Base-by-base conservation (phyloP, 2,888 invertebrate genomes). In the Lycaena phlaeas region DNA sequence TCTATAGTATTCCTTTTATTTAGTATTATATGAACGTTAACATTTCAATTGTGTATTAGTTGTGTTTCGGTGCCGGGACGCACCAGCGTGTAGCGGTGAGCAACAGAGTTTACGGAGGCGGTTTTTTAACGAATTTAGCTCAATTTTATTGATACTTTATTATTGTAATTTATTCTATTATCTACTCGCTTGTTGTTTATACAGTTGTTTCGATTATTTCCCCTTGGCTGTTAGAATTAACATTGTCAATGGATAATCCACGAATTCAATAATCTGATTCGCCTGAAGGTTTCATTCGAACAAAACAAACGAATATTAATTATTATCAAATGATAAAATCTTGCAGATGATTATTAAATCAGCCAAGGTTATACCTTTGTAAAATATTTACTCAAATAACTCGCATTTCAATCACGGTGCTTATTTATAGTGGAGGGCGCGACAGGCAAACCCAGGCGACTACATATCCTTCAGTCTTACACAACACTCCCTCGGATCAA, bases 101-200 rank as follows among this genome's bases (percentile, higher is more conserved):
- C 49, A 47, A 50, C 42, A 49, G 49, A 52, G 56, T 47, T 54
- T 49, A 43, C 47, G 42, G 53, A 45, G 56, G 59, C 54, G 61
- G 56, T 59, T 67, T 22, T 63, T 56, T 67, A 61, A 64, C 57
- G 68, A 62, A 61, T 67, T 67, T 81, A 81, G 81, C 81, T 81
- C 81, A 81, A 81, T 81, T 81, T 74, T 77, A 81, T 73, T 72
- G 66, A 69, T 71, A 73, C 68, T 69, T 71, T 68, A 67, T 63
- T 66, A 57, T 53, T 55, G 51, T 57, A 61, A 68, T 67, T 65
- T 66, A 64, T 67, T 54, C 50, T 56, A 54, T 52, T 53, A 65
- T 67, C 61, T 69, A 71, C 62, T 70, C 58, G 75, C 77, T 76
- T 74, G 79, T 78, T 77, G 68, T 64, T 52, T 48, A 47, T 51